Evolutionary conservation across 1,140 invertebrate species (phyloP), one percentile per base, ranked within the genome.

Genomic region (Leguminivora glycinivorella): DNA sequence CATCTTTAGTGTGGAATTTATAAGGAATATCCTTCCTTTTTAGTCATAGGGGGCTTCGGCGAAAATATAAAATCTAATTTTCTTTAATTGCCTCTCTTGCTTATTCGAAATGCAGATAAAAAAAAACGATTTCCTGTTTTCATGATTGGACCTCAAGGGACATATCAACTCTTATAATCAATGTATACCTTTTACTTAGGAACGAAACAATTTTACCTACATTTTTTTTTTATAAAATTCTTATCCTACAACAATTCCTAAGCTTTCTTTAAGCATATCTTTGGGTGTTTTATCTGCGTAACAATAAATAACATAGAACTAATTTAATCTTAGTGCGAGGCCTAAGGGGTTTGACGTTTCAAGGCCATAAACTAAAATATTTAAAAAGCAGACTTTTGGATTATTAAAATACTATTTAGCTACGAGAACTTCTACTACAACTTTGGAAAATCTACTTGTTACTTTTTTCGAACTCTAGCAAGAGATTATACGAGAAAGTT

Each of bases 221-320:
- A n/a, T n/a, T n/a, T 52, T 52, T 52, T 52, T 19, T 22, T 52
- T 52, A 52, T 52, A 52, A 52, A 52, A 52, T 52, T 52, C 47
- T 22, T 22, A 52, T 22, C 2, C 17, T 52, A 22, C 22, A 52
- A 52, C 47, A 52, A 52, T 22, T 52, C 47, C 47, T 52, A 52
- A 52, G 17, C 17, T 52, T 52, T 52, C 0, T 52, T 52, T 52
- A 52, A 22, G 47, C 47, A 52, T 78, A 74, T 81, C 79, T 81
- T 81, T 80, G 81, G 80, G 79, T 84, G 76, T 75, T 66, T 72
- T 72, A 43, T 69, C 73, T 67, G 75, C 75, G 67, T 74, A 40
- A 52, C 47, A 70, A 34, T 69, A 75, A 69, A 58, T 68, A 60
- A 72, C 17, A 5, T 19, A 19, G 17, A 0, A n/a, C 47, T 52